Percentiles rank a stretch among this genome's conserved stretches.
phyloP scores from a whole-genome alignment of 1,140 invertebrate species.

The Caenorhabditis tropicalis region DNA sequence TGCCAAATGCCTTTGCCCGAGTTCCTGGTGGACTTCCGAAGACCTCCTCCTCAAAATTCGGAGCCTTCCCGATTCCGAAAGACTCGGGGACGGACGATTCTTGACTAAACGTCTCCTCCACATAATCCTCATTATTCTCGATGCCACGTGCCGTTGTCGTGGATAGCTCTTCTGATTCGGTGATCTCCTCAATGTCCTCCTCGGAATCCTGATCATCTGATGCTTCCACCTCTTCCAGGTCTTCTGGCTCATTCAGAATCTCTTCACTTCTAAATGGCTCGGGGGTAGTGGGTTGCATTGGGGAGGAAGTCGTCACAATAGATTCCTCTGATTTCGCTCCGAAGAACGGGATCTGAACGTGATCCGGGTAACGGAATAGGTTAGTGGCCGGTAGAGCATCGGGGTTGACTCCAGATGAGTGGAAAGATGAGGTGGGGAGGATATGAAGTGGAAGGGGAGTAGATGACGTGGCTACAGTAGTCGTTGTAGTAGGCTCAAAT shows the following conservation, averaged over 20 bases:
- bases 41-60: background rate
- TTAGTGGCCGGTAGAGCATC: background rate
- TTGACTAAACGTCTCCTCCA: background rate
- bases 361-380: background rate
- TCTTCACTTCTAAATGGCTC: background rate
- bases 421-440: background rate
- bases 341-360: conserved; percentile 6
- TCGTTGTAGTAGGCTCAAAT: background rate
- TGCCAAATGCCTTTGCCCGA: background rate
- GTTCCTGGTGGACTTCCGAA: background rate
- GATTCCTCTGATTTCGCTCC: background rate
- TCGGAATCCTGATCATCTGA: background rate
- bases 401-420: background rate
- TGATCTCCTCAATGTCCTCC: background rate
- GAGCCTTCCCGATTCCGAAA: background rate
- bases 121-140: conserved; percentile 16
- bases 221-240: background rate
- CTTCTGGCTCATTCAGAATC: background rate
- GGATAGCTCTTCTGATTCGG: background rate
- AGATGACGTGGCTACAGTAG: background rate
- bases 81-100: background rate
- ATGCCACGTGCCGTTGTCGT: background rate
- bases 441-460: background rate
- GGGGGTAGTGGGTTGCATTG: background rate
- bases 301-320: background rate